phyloP scores from a whole-genome alignment of 64 coral and sea anemone genomes.

The Exaiptasia diaphana region DNA sequence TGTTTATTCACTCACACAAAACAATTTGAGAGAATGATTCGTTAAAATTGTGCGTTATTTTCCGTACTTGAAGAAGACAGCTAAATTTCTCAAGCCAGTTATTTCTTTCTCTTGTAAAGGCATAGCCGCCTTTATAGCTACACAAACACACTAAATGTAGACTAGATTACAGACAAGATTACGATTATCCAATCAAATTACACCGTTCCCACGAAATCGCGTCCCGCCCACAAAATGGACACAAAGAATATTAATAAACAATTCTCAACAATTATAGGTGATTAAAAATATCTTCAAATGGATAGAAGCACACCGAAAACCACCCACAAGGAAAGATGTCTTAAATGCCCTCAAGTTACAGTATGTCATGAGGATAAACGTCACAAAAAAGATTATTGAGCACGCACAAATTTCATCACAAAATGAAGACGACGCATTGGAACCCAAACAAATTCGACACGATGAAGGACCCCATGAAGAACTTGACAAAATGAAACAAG shows the following conservation, averaged over 20 bases:
- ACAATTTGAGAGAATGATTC: no score
- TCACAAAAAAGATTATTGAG: neutral
- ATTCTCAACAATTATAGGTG: neutral
- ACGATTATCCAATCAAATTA: neutral
- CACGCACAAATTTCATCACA: neutral
- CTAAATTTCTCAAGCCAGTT: no score
- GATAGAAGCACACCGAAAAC: neutral
- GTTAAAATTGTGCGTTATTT: no score
- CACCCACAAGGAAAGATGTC: neutral
- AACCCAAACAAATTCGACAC: no score
- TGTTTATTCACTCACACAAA: no score
- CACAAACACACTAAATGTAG: neutral
- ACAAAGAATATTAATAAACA: neutral
- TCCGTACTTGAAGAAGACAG: no score
- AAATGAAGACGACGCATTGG: neutral
- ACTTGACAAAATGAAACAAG: no score
- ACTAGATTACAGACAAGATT: neutral
- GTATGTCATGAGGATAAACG: neutral
- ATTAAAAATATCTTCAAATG: constrained; percentile 8
- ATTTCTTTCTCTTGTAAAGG: neutral
- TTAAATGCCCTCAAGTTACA: neutral
- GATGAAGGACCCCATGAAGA: no score
- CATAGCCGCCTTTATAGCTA: neutral
- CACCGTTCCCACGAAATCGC: no score
- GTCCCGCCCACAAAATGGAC: no score